A percentile compares a stretch with the other conserved stretches of the same genome.
phyloP scores from a whole-genome alignment of 2,888 invertebrate genomes.

The Nomada flava region DNA sequence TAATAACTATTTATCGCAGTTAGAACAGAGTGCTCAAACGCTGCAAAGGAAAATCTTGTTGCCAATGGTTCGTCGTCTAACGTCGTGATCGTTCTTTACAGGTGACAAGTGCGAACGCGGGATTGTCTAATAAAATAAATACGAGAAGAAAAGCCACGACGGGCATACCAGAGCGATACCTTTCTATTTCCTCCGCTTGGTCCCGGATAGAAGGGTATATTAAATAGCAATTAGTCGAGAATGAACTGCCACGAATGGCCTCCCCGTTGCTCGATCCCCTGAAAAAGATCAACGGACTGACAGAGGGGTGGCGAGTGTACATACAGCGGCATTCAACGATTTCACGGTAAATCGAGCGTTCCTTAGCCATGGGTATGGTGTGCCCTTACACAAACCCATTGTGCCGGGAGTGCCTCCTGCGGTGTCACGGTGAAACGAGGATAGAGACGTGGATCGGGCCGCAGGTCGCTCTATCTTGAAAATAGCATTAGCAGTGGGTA shows the following conservation, averaged over 20 bases:
- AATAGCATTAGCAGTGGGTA: slow-evolving; percentile 66
- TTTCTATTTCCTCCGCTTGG: background rate
- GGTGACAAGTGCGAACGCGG: too few relatives aligned
- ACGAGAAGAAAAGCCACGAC: background rate
- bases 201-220: background rate
- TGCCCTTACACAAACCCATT: slow-evolving; percentile 71
- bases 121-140: too few relatives aligned
- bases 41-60: too few relatives aligned
- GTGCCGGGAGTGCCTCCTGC: slow-evolving; percentile 76
- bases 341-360: slow-evolving; percentile 77
- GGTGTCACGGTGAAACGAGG: slow-evolving; percentile 77
- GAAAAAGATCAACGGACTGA: slow-evolving; percentile 72
- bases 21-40: too few relatives aligned
- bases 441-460: slow-evolving; percentile 36
- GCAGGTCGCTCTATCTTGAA: slow-evolving; percentile 58
- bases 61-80: too few relatives aligned
- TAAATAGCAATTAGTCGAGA: slow-evolving; percentile 39
- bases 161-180: background rate
- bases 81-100: too few relatives aligned
- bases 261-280: slow-evolving; percentile 41
- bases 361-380: slow-evolving; percentile 56
- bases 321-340: slow-evolving; percentile 59
- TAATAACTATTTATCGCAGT: too few relatives aligned
- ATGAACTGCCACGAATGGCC: slow-evolving; percentile 12
- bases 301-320: slow-evolving; percentile 29